These are phyloP conservation scores for Galeruca laticollis DNA, from an alignment of 2,888 invertebrate species.

Conservation along the genomic window DNA sequence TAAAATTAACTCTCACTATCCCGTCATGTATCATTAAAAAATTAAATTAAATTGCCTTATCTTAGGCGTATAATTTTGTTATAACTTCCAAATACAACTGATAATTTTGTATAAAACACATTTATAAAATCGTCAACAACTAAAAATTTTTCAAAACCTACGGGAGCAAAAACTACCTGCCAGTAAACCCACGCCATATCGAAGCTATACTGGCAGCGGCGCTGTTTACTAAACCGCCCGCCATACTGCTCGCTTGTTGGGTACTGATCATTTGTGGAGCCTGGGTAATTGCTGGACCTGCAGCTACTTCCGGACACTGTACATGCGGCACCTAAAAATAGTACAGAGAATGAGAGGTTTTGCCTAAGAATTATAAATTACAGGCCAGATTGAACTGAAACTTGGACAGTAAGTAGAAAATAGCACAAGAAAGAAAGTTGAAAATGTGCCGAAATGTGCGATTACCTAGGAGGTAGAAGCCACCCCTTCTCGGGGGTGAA, in stretches of 20 bases:
- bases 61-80: too few relatives aligned
- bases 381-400: neutral
- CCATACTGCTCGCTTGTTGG: conserved; percentile 70
- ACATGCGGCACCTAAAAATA: conserved; percentile 69
- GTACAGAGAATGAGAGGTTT: neutral
- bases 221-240: conserved; percentile 82
- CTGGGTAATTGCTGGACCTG: conserved; percentile 59
- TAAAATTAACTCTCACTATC: neutral
- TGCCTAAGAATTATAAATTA: too few relatives aligned
- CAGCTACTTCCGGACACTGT: conserved; percentile 68
- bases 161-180: conserved; percentile 60
- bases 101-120: too few relatives aligned
- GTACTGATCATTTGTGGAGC: conserved; percentile 63
- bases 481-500: too few relatives aligned
- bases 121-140: too few relatives aligned
- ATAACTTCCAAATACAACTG: too few relatives aligned
- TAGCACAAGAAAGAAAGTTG: too few relatives aligned
- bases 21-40: neutral
- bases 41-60: too few relatives aligned
- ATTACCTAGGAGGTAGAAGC: too few relatives aligned
- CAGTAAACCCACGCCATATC: conserved; percentile 81
- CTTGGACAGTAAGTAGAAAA: neutral
- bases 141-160: neutral
- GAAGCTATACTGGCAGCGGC: conserved; percentile 87
- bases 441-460: too few relatives aligned